Percentiles rank a stretch among this genome's conserved stretches.
Evolutionary conservation across 2,888 invertebrate species (phyloP).

Genomic region (Cheilosia soror): DNA sequence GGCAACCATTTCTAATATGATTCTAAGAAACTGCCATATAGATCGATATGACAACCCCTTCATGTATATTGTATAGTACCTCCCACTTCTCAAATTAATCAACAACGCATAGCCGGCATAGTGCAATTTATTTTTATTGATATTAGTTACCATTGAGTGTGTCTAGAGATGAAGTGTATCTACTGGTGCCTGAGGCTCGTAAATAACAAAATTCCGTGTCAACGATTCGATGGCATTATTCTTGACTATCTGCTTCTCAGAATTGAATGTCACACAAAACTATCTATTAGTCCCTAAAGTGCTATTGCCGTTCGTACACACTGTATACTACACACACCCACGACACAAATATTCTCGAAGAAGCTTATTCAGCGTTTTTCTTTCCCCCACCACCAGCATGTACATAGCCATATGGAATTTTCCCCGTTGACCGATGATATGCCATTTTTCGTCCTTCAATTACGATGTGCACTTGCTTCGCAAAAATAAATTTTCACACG

Average conservation of each 20-base stretch:
- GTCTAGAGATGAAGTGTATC: background rate
- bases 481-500: slow-evolving; percentile 47
- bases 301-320: slow-evolving; percentile 36
- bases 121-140: slow-evolving; percentile 41
- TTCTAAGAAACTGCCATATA: too few relatives aligned
- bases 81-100: slow-evolving; percentile 30
- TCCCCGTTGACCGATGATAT: slow-evolving; percentile 27
- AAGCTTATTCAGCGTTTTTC: slow-evolving; percentile 38
- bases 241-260: slow-evolving; percentile 19
- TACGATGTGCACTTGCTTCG: slow-evolving; percentile 34
- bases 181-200: background rate
- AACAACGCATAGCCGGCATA: slow-evolving; percentile 28
- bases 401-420: background rate
- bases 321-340: background rate
- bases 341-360: background rate
- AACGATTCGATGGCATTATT: background rate
- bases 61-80: background rate
- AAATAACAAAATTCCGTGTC: slow-evolving; percentile 12
- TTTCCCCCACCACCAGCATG: background rate
- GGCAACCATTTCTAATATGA: too few relatives aligned
- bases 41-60: background rate
- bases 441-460: slow-evolving; percentile 55
- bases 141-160: slow-evolving; percentile 13
- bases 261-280: slow-evolving; percentile 51
- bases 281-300: slow-evolving; percentile 61